These are phyloP conservation scores for Caerostris darwini DNA, from an alignment of 1,140 invertebrate genomes.

Conservation along the genomic window DNA sequence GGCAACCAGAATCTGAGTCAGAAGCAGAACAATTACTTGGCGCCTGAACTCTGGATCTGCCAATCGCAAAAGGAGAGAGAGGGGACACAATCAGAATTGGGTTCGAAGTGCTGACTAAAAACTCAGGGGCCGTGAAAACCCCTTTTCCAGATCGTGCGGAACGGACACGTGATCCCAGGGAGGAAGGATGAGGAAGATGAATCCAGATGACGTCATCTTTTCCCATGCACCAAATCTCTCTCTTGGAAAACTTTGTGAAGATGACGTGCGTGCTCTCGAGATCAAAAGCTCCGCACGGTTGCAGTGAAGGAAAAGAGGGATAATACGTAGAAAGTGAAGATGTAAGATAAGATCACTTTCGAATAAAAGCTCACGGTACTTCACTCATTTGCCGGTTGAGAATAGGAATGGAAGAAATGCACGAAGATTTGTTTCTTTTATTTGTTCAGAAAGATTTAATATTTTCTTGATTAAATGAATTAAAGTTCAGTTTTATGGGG, in stretches of 20 bases:
- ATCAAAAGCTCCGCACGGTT: constrained; percentile 11
- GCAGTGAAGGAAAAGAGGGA: not conserved
- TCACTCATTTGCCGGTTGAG: not conserved
- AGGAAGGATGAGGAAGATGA: constrained; percentile 28
- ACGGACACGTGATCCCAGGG: constrained; percentile 49
- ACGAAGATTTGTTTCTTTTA: not conserved
- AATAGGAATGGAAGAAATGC: not conserved
- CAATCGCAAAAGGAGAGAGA: not conserved
- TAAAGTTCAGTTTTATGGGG: too few relatives aligned
- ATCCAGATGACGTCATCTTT: constrained; percentile 31
- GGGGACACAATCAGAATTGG: constrained; percentile 25
- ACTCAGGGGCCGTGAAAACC: constrained; percentile 45
- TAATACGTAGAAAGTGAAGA: not conserved
- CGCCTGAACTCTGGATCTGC: not conserved
- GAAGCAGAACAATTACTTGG: constrained; percentile 10
- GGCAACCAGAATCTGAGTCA: not conserved
- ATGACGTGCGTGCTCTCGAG: constrained; percentile 32
- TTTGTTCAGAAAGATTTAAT: not conserved
- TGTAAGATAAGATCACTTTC: not conserved
- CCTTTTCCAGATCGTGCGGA: constrained; percentile 41
- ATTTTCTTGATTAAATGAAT: too few relatives aligned
- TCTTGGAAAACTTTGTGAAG: constrained; percentile 13
- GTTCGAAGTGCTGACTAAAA: constrained; percentile 35
- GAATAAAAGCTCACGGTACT: not conserved
- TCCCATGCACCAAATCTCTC: not conserved